Evolutionary conservation across 2,113 vertebrate species (phyloP).

Genomic region (Toxotes jaculatrix): DNA sequence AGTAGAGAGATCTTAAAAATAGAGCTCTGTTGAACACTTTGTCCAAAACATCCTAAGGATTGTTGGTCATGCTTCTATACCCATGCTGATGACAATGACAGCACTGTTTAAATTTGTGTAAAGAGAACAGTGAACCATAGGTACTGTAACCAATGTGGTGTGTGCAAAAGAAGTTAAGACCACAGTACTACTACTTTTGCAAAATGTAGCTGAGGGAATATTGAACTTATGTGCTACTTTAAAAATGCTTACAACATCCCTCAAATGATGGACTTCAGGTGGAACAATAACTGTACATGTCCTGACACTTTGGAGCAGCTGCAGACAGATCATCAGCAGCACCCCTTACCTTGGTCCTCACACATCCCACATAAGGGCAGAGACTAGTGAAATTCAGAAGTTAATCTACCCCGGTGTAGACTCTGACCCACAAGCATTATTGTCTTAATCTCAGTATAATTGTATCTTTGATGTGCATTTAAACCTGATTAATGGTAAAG

Average conservation of each 20-base stretch:
- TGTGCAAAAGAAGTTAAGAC: too few species aligned
- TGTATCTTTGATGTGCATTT: conserved; percentile 25
- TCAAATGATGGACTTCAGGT: neutral
- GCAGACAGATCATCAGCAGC: neutral
- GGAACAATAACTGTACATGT: neutral
- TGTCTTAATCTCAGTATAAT: conserved; percentile 22
- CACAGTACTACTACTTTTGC: too few species aligned
- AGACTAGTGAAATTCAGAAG: neutral
- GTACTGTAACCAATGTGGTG: too few species aligned
- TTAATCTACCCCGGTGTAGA: neutral
- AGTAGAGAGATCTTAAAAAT: too few species aligned
- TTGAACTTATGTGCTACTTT: too few species aligned
- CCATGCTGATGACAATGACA: neutral
- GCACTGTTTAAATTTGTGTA: neutral
- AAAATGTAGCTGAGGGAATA: too few species aligned
- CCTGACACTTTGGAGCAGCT: neutral
- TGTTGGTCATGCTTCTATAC: neutral
- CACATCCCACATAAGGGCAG: neutral
- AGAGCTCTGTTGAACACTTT: too few species aligned
- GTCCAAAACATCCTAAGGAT: neutral
- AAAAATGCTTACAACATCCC: neutral
- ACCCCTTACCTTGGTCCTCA: neutral
- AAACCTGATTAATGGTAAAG: neutral
- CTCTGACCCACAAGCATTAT: neutral
- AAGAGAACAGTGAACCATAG: too few species aligned